These are phyloP conservation scores for Drosophila leonis DNA, from an alignment of 2,888 invertebrate genomes.

Conservation along the genomic window DNA sequence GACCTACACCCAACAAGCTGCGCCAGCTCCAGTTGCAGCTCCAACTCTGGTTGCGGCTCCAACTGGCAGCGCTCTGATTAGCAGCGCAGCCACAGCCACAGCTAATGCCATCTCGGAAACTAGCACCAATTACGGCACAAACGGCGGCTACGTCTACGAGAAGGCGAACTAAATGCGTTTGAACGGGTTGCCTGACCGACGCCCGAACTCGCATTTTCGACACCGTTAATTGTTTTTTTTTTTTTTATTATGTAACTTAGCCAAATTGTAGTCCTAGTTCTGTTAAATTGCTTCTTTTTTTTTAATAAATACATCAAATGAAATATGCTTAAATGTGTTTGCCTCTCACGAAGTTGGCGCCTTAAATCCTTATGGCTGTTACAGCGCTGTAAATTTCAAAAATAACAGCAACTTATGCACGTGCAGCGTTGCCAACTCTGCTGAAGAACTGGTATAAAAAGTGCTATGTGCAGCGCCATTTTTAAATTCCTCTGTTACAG, in stretches of 20 bases:
- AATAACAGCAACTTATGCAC: not conserved
- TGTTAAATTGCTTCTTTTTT: conserved; percentile 33
- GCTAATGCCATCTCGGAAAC: conserved; percentile 29
- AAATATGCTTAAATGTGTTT: not conserved
- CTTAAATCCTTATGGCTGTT: not conserved
- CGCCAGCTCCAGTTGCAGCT: conserved; percentile 25
- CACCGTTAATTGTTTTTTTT: conserved; percentile 35
- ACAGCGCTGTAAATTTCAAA: not conserved
- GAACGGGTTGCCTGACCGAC: conserved; percentile 41
- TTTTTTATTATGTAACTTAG: conserved; percentile 50
- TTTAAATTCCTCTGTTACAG: not conserved
- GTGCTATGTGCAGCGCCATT: not conserved
- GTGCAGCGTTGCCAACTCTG: not conserved
- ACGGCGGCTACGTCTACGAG: conserved; percentile 78
- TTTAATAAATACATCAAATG: conserved; percentile 39
- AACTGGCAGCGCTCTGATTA: conserved; percentile 19
- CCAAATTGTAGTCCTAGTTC: conserved; percentile 62
- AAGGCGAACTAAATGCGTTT: conserved; percentile 52
- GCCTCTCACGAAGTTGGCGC: not conserved
- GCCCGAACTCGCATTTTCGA: conserved; percentile 56
- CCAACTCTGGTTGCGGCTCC: conserved; percentile 18
- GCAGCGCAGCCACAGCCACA: conserved; percentile 2
- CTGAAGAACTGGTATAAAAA: not conserved
- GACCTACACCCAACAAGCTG: conserved; percentile 11
- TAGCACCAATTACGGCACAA: conserved; percentile 69